Evolutionary conservation across 2,113 vertebrate genomes (phyloP).

Genomic region (Ceyx margarethae): DNA sequence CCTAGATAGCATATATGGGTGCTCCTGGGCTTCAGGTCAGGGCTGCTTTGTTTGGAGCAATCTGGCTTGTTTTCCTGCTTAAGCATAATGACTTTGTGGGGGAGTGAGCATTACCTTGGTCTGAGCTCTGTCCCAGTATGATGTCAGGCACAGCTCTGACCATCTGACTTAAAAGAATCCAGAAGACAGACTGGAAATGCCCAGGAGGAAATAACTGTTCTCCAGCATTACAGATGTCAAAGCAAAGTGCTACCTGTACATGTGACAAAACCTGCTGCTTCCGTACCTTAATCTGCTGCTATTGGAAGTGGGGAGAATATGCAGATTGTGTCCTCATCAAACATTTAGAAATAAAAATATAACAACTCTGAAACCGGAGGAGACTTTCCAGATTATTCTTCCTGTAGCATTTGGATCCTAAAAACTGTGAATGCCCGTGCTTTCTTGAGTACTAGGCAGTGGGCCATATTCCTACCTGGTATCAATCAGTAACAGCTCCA

Average conservation of each 20-base stretch:
- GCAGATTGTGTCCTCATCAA: neutral
- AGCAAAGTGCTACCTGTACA: neutral
- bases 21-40: neutral
- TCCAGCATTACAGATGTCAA: neutral
- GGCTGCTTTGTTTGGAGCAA: neutral
- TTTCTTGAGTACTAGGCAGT: neutral
- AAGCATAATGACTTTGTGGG: neutral
- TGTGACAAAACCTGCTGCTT: neutral
- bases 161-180: neutral
- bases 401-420: neutral
- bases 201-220: neutral
- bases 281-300: neutral
- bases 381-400: neutral
- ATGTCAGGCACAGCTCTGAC: neutral
- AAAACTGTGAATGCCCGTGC: neutral
- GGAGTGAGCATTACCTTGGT: neutral
- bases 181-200: neutral
- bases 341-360: neutral
- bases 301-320: neutral
- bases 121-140: neutral
- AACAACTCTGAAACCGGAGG: neutral
- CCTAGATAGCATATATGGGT: neutral
- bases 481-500: slow-evolving; percentile 5
- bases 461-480: neutral
- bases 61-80: neutral